These are phyloP conservation scores for Liolophura sinensis DNA, from an alignment of 1,140 invertebrate species.

Conservation along the genomic window DNA sequence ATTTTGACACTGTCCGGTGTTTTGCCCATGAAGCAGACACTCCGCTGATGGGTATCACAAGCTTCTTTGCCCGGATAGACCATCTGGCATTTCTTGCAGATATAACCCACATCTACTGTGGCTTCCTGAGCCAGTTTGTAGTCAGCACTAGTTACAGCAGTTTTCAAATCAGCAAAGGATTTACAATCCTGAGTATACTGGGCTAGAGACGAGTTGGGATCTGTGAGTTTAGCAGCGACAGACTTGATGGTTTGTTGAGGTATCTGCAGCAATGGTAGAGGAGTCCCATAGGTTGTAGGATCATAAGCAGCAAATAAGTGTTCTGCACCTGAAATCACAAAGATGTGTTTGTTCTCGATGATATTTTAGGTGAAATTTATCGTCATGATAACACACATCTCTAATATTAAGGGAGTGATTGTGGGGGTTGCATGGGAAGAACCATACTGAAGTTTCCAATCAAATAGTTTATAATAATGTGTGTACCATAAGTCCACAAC, in stretches of 20 bases:
- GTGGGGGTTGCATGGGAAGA: too few relatives aligned
- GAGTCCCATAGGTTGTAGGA: slow-evolving; percentile 60
- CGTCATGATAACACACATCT: background rate
- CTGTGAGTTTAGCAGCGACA: slow-evolving; percentile 58
- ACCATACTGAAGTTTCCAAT: too few relatives aligned
- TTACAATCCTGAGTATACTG: slow-evolving; percentile 62
- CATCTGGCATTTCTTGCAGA: slow-evolving; percentile 83
- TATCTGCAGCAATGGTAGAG: slow-evolving; percentile 62
- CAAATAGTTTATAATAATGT: too few relatives aligned
- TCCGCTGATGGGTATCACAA: slow-evolving; percentile 73
- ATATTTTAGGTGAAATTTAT: background rate
- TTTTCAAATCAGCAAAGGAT: slow-evolving; percentile 52
- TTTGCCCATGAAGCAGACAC: slow-evolving; percentile 65
- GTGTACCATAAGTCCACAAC: too few relatives aligned
- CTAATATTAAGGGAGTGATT: too few relatives aligned
- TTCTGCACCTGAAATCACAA: slow-evolving; percentile 41
- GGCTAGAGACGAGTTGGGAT: slow-evolving; percentile 56
- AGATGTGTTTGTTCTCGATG: slow-evolving; percentile 4
- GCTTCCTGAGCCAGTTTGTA: slow-evolving; percentile 61
- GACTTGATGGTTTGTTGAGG: slow-evolving; percentile 60
- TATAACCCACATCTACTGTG: slow-evolving; percentile 79
- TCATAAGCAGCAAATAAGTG: slow-evolving; percentile 52
- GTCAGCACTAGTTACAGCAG: slow-evolving; percentile 41
- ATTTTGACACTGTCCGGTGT: slow-evolving; percentile 53
- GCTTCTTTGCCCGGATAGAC: slow-evolving; percentile 77